Evolutionary conservation across 2,797 vertebrate species (phyloP).

Genomic region (Cryptoprocta ferox): DNA sequence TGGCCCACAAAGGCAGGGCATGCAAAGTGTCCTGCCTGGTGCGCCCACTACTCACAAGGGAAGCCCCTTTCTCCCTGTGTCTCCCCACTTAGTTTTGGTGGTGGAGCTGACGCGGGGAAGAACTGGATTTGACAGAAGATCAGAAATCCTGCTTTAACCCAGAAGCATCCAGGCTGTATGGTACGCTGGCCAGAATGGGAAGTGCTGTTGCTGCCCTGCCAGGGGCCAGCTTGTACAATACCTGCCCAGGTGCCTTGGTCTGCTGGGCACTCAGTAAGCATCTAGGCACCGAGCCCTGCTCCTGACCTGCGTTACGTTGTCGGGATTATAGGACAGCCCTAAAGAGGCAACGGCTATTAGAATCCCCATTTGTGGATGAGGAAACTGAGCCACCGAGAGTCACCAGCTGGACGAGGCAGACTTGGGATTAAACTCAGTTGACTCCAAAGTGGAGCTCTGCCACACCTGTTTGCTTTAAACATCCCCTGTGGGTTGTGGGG

Average conservation of each 20-base stretch:
- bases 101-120: neutral
- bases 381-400: neutral
- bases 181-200: neutral
- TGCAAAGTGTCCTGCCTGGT: neutral
- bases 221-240: neutral
- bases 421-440: neutral
- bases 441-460: neutral
- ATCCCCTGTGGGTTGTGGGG: neutral
- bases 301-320: neutral
- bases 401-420: neutral
- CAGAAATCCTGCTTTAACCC: neutral
- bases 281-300: neutral
- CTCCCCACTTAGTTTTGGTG: neutral
- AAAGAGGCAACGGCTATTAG: neutral
- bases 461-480: neutral
- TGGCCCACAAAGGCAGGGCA: neutral
- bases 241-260: neutral
- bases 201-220: neutral
- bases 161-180: neutral
- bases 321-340: neutral
- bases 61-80: neutral
- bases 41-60: neutral
- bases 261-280: neutral
- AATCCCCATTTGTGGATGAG: neutral
- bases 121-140: neutral